phyloP scores from a whole-genome alignment of 2,888 invertebrate species.

The Caenorhabditis doughertyi region DNA sequence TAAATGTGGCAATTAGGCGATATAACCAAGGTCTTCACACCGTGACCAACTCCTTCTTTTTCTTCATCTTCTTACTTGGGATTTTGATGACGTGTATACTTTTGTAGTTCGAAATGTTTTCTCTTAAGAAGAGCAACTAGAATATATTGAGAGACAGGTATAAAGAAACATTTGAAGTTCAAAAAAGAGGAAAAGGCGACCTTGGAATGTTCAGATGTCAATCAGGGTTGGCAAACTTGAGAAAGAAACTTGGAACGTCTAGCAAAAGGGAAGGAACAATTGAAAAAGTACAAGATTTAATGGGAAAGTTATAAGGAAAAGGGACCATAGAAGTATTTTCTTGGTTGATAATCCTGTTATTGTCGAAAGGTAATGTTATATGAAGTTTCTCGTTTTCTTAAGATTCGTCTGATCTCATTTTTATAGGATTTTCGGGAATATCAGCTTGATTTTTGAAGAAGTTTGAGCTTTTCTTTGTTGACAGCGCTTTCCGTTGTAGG shows the following conservation, averaged over 20 bases:
- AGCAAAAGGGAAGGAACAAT: neutral
- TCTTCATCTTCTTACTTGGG: neutral
- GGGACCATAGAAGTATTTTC: too few species aligned
- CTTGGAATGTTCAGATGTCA: neutral
- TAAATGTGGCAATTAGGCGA: conserved; percentile 59
- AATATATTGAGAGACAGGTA: neutral
- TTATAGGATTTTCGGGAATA: too few species aligned
- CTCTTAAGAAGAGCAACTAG: neutral
- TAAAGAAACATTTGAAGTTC: neutral
- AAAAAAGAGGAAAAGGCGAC: neutral
- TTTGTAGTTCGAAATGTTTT: neutral
- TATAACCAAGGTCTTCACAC: conserved; percentile 58
- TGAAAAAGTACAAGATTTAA: neutral
- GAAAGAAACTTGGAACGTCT: neutral
- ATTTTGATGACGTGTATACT: neutral
- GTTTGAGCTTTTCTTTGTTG: too few species aligned
- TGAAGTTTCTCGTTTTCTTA: too few species aligned
- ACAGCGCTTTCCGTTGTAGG: too few species aligned
- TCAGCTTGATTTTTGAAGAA: too few species aligned
- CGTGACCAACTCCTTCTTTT: conserved; percentile 32
- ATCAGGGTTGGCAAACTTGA: neutral
- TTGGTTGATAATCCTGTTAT: too few species aligned
- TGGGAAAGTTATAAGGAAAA: too few species aligned
- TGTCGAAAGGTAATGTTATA: too few species aligned
- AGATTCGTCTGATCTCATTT: too few species aligned